Conservation (phyloP, 2,113 vertebrate species). For the Ceratotherium simum region DNA sequence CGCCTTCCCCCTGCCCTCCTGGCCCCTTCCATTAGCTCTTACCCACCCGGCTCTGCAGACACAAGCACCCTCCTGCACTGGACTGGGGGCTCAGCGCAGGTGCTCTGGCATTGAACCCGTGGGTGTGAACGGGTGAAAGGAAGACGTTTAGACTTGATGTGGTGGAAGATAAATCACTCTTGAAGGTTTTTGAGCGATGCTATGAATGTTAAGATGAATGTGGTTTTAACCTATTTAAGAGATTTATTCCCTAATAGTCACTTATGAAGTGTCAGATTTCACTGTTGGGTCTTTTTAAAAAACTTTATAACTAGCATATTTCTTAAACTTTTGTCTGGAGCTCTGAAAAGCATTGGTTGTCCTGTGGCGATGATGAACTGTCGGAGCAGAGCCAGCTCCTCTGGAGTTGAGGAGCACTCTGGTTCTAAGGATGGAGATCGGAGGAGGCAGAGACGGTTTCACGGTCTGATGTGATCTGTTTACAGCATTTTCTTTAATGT, state of each 20-base stretch:
- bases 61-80: fast-evolving
- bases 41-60: neutral
- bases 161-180: neutral
- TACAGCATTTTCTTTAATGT: neutral
- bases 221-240: neutral
- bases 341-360: neutral
- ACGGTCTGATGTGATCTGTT: neutral
- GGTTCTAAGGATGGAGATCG: neutral
- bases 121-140: neutral
- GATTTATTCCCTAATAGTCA: neutral
- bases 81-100: neutral
- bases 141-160: neutral
- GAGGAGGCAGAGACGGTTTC: neutral
- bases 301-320: neutral
- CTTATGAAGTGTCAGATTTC: neutral
- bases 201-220: neutral
- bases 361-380: neutral
- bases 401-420: neutral
- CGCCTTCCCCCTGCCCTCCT: neutral
- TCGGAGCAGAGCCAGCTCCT: neutral
- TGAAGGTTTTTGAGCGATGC: neutral
- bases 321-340: neutral
- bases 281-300: neutral
- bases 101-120: neutral
- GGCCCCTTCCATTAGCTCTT: neutral